Evolutionary conservation across 2,797 vertebrate species (phyloP), one percentile per base, ranked within the genome.

Genomic region (Cyprinodon diabolis): DNA sequence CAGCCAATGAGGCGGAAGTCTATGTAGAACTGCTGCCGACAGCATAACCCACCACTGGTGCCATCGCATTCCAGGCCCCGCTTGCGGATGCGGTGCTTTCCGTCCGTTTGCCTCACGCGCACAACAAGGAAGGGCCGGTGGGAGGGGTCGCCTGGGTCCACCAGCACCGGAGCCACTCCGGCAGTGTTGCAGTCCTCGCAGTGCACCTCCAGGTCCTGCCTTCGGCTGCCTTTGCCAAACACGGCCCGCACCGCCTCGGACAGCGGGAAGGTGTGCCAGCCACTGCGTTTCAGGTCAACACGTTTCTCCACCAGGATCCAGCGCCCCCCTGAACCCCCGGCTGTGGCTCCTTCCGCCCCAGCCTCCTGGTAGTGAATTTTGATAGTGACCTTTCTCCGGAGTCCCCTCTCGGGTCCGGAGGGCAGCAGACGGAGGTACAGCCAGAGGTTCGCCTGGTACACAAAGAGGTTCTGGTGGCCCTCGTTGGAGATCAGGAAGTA

Each of bases 11-110:
- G 96, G 80, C 97, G 96, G 93, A 99, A 99, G 95, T 99, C 98
- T 68, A 99, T 99, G 95, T 97, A 99, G 93, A 99, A 99, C 95
- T 99, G 98, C 92, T 98, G 98, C 83, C 98, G 94, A 92, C 98
- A 99, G 94, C 98, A 99, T 10, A 96, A 85, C 82, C 98, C 96
- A 71, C 95, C 96, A 71, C 96, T 97, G 84, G 91, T 95, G 81
- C 98, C 98, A 40, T 99, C 98, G 0, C 98, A 99, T 90, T 99
- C 98, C 78, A 99, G 96, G 75, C 98, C 98, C 71, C 98, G 95
- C 92, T 99, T 99, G 37, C 97, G 96, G 76, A 99, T 99, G 74
- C 97, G 97, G 91, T 98, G 98, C 90, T 97, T 97, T 80, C 95
- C 95, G 51, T 98, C 97, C 0, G 94, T 94, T 84, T 96, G 95